Percentiles rank a stretch among this genome's conserved stretches.
phyloP scores from a whole-genome alignment of 2,888 invertebrate genomes.

The Amblyjoppa proteus region DNA sequence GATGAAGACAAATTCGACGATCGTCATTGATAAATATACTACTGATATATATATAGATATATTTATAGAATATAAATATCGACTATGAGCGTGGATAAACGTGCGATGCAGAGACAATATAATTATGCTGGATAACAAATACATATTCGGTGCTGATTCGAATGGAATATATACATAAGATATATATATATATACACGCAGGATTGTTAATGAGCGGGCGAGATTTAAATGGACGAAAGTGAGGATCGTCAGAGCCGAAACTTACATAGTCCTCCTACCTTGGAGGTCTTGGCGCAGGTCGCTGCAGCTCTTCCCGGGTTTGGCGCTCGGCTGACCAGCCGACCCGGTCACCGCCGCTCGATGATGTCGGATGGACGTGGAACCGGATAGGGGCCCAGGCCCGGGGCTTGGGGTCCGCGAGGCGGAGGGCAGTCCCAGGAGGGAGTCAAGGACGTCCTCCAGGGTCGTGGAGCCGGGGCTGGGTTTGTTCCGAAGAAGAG shows the following conservation, averaged over 20 bases:
- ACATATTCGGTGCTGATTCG: slow-evolving; percentile 37
- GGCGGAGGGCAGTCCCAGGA: slow-evolving; percentile 93
- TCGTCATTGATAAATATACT: slow-evolving; percentile 28
- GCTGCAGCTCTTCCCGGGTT: slow-evolving; percentile 83
- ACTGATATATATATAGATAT: not conserved
- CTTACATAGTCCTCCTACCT: slow-evolving; percentile 93
- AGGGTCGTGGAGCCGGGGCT: slow-evolving; percentile 93
- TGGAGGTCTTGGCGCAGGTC: slow-evolving; percentile 86
- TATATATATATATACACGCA: slow-evolving; percentile 20
- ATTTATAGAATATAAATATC: slow-evolving; percentile 15
- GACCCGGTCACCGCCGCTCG: slow-evolving; percentile 75
- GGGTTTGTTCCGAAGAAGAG: slow-evolving; percentile 84
- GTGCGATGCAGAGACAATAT: slow-evolving; percentile 54
- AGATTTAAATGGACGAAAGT: slow-evolving; percentile 68
- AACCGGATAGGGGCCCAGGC: slow-evolving; percentile 81
- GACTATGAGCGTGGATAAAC: slow-evolving; percentile 46
- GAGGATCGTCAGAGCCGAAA: slow-evolving; percentile 86
- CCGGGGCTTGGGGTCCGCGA: slow-evolving; percentile 92
- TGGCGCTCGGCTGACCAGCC: slow-evolving; percentile 75
- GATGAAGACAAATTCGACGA: slow-evolving; percentile 64
- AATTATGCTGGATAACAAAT: not conserved
- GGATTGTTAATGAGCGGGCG: slow-evolving; percentile 19
- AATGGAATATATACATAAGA: slow-evolving; percentile 45
- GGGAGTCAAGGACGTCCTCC: slow-evolving; percentile 97
- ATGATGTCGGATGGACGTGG: slow-evolving; percentile 78